Percentiles rank a stretch among this genome's conserved stretches.
Evolutionary conservation across 1,140 invertebrate species (phyloP).

Genomic region (Leptoteleia sp.): DNA sequence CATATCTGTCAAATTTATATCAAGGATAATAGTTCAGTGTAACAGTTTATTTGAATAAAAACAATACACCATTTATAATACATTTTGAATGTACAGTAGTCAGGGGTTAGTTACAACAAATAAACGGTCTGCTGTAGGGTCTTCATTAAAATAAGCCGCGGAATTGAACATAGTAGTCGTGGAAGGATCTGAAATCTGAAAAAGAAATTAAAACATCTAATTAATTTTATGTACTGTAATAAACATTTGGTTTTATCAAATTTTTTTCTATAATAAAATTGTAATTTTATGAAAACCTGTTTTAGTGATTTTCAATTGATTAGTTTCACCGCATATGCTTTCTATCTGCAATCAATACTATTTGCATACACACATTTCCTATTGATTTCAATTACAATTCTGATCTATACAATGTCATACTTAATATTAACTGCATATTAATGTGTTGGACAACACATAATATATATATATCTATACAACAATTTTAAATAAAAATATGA

Average conservation of each 20-base stretch:
- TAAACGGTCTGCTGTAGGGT: slow-evolving; percentile 78
- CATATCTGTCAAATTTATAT: slow-evolving; percentile 60
- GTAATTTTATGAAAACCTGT: too few species aligned
- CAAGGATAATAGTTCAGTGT: slow-evolving; percentile 39
- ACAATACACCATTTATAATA: slow-evolving; percentile 77
- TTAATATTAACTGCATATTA: too few species aligned
- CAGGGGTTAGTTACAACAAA: slow-evolving; percentile 80
- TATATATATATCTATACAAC: too few species aligned
- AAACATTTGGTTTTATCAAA: not conserved
- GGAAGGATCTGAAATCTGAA: slow-evolving; percentile 62
- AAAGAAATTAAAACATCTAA: slow-evolving; percentile 36
- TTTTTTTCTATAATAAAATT: not conserved
- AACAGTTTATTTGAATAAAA: slow-evolving; percentile 62
- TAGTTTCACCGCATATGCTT: too few species aligned
- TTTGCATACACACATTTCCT: too few species aligned
- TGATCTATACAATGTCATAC: too few species aligned
- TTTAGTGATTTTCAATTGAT: too few species aligned
- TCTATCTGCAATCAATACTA: too few species aligned
- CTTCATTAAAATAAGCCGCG: slow-evolving; percentile 78
- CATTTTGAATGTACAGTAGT: slow-evolving; percentile 78
- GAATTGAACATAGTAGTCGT: slow-evolving; percentile 79
- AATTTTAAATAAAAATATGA: too few species aligned
- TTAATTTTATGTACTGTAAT: slow-evolving; percentile 27
- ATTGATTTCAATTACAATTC: too few species aligned
- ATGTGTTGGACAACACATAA: too few species aligned